Percentiles rank a stretch among this genome's conserved stretches.
Evolutionary conservation across 2,888 invertebrate species (phyloP).

Genomic region (Adela reaumurella): DNA sequence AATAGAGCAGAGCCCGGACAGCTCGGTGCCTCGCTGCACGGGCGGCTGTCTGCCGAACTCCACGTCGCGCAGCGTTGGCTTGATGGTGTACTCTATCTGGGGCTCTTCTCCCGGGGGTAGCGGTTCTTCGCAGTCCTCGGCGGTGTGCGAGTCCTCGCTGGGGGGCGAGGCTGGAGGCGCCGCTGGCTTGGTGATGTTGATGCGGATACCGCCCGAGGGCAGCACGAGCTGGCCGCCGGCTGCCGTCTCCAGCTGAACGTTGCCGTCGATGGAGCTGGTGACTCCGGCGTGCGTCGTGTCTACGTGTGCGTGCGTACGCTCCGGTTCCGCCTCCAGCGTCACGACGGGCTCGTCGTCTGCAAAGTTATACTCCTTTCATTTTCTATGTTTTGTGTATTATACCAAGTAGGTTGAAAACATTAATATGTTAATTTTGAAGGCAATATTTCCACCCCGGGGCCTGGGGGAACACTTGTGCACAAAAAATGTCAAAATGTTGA

Average conservation of each 20-base stretch:
- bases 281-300: constrained; percentile 51
- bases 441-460: too few species aligned
- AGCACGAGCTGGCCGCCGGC: constrained; percentile 33
- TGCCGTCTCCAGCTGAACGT: constrained; percentile 63
- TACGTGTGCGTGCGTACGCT: constrained; percentile 34
- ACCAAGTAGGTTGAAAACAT: too few species aligned
- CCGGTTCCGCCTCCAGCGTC: constrained; percentile 37
- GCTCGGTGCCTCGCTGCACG: constrained; percentile 69
- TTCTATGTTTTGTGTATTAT: too few species aligned
- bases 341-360: constrained; percentile 53
- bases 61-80: constrained; percentile 62
- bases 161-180: constrained; percentile 31
- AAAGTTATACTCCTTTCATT: too few species aligned
- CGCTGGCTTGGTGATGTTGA: constrained; percentile 74
- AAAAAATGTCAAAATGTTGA: too few species aligned
- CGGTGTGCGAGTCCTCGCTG: constrained; percentile 13
- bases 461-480: too few species aligned
- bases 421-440: too few species aligned
- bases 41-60: constrained; percentile 69
- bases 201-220: constrained; percentile 65
- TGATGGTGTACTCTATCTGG: constrained; percentile 53
- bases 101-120: constrained; percentile 57
- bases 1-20: constrained; percentile 83
- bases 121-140: constrained; percentile 43
- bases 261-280: constrained; percentile 72